Conservation (phyloP, 2,888 invertebrate species). For the Lasioglossum pauxillum region DNA sequence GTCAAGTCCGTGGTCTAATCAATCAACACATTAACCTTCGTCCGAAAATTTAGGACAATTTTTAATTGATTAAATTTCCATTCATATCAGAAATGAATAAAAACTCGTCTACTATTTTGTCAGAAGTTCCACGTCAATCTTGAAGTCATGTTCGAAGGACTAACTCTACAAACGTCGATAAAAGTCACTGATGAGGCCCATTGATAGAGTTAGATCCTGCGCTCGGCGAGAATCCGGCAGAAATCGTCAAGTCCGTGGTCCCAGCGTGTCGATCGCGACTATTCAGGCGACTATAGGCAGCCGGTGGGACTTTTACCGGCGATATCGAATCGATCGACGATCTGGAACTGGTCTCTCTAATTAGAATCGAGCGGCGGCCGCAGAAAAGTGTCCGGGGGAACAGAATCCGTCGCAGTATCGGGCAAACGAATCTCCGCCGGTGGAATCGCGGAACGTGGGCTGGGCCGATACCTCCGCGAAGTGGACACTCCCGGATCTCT, state of each 20-base stretch:
- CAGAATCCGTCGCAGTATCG: conserved; percentile 20
- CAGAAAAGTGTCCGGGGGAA: conserved; percentile 8
- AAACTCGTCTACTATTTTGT: neutral
- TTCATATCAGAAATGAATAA: too few relatives aligned
- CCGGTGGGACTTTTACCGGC: neutral
- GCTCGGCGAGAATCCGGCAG: neutral
- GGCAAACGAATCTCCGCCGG: conserved; percentile 35
- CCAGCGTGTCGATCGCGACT: neutral
- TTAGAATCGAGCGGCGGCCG: conserved; percentile 2
- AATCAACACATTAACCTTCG: neutral
- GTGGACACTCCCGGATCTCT: conserved; percentile 76
- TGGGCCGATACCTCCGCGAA: conserved; percentile 57
- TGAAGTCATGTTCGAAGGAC: neutral
- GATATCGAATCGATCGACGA: conserved; percentile 3
- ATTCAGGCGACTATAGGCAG: neutral
- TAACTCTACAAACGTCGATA: neutral
- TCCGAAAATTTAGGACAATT: neutral
- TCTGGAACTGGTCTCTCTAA: conserved; percentile 15
- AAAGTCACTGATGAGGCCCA: neutral
- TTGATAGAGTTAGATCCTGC: neutral
- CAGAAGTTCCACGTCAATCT: neutral
- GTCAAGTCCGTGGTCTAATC: too few relatives aligned
- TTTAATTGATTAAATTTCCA: neutral
- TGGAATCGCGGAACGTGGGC: conserved; percentile 59
- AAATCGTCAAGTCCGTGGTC: conserved; percentile 3